Evolutionary conservation across 2,888 invertebrate genomes (phyloP), one percentile per base, ranked within the genome.

Genomic region (Unio delphinus): DNA sequence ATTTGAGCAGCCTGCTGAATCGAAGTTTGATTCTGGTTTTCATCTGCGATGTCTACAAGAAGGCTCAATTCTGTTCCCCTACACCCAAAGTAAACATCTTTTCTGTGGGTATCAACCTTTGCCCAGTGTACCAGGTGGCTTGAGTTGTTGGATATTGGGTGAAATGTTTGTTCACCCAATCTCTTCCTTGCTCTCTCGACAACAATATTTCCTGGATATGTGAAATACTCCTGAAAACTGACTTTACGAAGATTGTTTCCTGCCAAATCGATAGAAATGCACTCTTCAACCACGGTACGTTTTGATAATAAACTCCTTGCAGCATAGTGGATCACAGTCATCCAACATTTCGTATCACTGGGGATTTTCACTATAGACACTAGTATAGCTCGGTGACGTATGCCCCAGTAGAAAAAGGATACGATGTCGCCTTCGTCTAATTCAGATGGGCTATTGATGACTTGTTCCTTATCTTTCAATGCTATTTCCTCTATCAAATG

Each of bases 41-140:
- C 4, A 4, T 30, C 30, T 4, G 30, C 4, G 3, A 5, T 30
- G 4, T 30, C 30, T 4, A 30, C 0, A 3, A 4, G 4, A 30
- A 30, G 30, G 30, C 30, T 30, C 30, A 3, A 30, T 30, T 30
- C 30, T 30, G 30, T 30, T 4, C 30, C 30, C 4, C 4, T 30
- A 4, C 3, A 4, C 0, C 3, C 30, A 4, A 30, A 30, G 30
- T 30, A 5, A 30, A 30, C 5, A 30, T 3, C 30, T 30, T 30
- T 30, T 0, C 30, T 30, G 4, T 30, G 30, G 30, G 30, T 30
- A 4, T 30, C 67, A 4, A 74, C 74, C 18, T 65, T 68, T n/a
- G 74, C 70, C 74, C 74, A 74, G 55, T 70, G 70, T 3, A 68
- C 74, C 20, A 74, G 57, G 28, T 70, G 66, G 59, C 57, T 68